Conservation (phyloP, 2,888 invertebrate genomes). For the Ommatoiulus sabulosus region DNA sequence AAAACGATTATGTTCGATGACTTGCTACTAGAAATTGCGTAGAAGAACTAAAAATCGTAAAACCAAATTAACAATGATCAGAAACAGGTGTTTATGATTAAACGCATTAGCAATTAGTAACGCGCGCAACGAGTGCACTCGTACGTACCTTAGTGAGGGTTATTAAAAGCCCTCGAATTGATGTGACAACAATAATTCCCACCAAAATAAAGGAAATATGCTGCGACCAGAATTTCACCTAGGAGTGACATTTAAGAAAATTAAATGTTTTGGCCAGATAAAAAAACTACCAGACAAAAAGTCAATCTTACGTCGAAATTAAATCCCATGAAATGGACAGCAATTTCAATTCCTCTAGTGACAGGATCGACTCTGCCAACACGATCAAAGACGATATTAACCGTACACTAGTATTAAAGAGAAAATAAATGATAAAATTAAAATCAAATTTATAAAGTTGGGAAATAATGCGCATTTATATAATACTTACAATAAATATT, state of each 20-base stretch:
- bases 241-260: constrained; percentile 10
- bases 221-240: constrained; percentile 92
- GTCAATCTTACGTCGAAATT: constrained; percentile 78
- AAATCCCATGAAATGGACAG: constrained; percentile 95
- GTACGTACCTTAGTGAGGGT: constrained; percentile 91
- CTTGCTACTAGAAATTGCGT: constrained; percentile 98
- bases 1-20: constrained; percentile 98
- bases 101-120: not conserved
- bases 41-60: constrained; percentile 87
- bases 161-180: constrained; percentile 93
- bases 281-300: constrained; percentile 47
- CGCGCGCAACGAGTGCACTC: not conserved
- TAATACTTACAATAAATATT: constrained; percentile 90
- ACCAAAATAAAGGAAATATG: constrained; percentile 97
- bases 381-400: constrained; percentile 98
- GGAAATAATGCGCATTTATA: not conserved
- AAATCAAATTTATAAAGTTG: not conserved
- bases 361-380: constrained; percentile 99
- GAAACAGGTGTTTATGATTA: constrained; percentile 48
- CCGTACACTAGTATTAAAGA: constrained; percentile 78
- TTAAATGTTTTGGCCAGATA: not conserved
- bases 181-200: constrained; percentile 97
- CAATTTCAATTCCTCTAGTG: constrained; percentile 94
- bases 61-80: constrained; percentile 54
- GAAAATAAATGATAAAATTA: constrained; percentile 21